Conservation (phyloP, 2,888 invertebrate species). For the Saturnia pavonia region DNA sequence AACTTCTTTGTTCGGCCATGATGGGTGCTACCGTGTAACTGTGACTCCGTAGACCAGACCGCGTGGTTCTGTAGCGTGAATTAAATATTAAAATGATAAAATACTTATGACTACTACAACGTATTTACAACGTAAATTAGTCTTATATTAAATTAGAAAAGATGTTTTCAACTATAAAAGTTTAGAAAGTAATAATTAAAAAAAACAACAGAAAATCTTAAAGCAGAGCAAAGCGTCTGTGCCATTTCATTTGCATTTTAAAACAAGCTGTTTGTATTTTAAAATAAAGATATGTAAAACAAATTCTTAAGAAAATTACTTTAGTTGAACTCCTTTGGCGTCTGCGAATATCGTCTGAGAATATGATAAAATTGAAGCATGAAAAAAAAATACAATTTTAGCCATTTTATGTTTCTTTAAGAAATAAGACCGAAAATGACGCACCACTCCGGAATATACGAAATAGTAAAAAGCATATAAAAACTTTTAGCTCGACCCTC, state of each 20-base stretch:
- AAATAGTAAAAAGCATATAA: constrained; percentile 37
- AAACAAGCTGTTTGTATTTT: constrained; percentile 11
- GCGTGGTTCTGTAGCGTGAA: too few species aligned
- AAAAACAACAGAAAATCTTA: constrained; percentile 9
- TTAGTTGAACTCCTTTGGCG: not conserved
- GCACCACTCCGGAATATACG: constrained; percentile 23
- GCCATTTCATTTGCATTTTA: constrained; percentile 14
- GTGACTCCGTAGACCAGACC: too few species aligned
- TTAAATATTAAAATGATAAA: not conserved
- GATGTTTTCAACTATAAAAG: not conserved
- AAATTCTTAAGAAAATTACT: constrained; percentile 14
- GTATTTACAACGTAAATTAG: too few species aligned
- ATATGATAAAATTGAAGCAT: not conserved
- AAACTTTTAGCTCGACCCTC: constrained; percentile 32
- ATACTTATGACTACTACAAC: not conserved
- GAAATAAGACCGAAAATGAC: constrained; percentile 26
- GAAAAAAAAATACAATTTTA: constrained; percentile 23
- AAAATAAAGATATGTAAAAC: constrained; percentile 8
- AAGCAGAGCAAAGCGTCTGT: constrained; percentile 16
- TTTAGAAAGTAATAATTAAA: constrained; percentile 4
- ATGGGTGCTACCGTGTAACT: too few species aligned
- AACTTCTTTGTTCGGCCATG: too few species aligned
- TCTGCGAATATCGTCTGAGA: constrained; percentile 16
- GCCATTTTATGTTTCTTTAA: constrained; percentile 22
- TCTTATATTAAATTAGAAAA: not conserved